Conservation (phyloP, 2,888 invertebrate genomes). For the Cylindroiulus punctatus region DNA sequence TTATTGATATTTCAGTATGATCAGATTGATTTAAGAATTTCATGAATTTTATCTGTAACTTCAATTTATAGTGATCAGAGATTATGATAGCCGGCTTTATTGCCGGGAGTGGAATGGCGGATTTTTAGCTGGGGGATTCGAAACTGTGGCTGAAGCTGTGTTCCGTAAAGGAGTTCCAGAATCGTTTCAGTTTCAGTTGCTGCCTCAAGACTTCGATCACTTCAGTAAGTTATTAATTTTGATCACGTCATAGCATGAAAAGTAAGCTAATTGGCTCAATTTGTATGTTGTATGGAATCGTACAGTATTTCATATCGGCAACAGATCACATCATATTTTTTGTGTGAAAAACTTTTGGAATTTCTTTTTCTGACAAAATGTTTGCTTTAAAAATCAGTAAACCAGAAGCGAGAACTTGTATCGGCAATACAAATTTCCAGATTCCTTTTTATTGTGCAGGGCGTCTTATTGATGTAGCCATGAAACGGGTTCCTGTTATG, state of each 20-base stretch:
- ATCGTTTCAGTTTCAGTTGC: constrained; percentile 66
- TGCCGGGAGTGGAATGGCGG: constrained; percentile 72
- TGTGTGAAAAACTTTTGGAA: no score
- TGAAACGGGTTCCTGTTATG: constrained; percentile 71
- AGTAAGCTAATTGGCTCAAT: not conserved
- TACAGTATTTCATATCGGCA: no score
- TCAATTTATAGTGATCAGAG: constrained; percentile 68
- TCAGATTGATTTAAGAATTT: constrained; percentile 65
- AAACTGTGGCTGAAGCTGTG: constrained; percentile 74
- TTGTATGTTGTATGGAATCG: not conserved
- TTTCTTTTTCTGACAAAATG: not conserved
- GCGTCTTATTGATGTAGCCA: constrained; percentile 65
- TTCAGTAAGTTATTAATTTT: constrained; percentile 69
- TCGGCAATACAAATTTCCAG: not conserved
- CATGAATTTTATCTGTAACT: not conserved
- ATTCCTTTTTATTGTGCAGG: constrained; percentile 62
- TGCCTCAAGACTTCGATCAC: constrained; percentile 73
- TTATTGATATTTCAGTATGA: constrained; percentile 63
- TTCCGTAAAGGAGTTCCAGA: constrained; percentile 68
- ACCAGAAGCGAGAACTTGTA: not conserved
- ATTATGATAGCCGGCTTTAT: constrained; percentile 75
- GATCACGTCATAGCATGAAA: not conserved
- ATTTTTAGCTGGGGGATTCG: constrained; percentile 76
- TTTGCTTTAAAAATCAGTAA: not conserved
- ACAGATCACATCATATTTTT: no score